Base-by-base conservation (phyloP, 2,888 invertebrate species). In the Orchestes rusci region DNA sequence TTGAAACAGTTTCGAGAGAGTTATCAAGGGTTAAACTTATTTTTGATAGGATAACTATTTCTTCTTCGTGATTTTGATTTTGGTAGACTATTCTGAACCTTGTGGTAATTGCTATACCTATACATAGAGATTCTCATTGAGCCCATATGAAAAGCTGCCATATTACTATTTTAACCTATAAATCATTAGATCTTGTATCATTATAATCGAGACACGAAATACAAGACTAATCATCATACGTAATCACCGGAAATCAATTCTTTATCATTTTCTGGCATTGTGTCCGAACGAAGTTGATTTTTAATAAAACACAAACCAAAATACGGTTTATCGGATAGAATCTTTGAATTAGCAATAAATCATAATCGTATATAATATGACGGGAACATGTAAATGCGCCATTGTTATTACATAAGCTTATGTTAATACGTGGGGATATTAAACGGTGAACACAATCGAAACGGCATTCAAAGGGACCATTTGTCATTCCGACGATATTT, bases 351-450 rank as follows among this genome's bases (percentile, higher is more conserved):
- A 48, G 48, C 52, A 50, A 60, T 60, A 59, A 60, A 59, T 60
- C 58, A 60, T 59, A 55, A 46, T 35, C 40, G 49, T 48, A 53
- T 52, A 39, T 39, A 42, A 50, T 55, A 47, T 50, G 52, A 48
- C 50, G 49, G 32, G 52, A 58, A 60, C 59, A 61, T 56, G 52
- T 60, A 61, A 60, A 61, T 61, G 57, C 55, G 49, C 49, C 53
- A 61, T 61, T 61, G 61, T 59, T 57, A 53, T 58, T 58, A 57
- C 53, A 55, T 59, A 58, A 58, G 57, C 52, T 57, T 59, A 59
- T 58, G 59, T 50, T 58, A 59, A 59, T 58, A 30, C 16, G 15
- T 44, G 41, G 45, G 40, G 50, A 46, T 52, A 58, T 57, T 58
- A 58, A 56, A 56, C 46, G 52, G 54, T 44, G 52, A 52, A 53